These are phyloP conservation scores for Picus viridis DNA, from an alignment of 2,797 vertebrate species.

Conservation along the genomic window DNA sequence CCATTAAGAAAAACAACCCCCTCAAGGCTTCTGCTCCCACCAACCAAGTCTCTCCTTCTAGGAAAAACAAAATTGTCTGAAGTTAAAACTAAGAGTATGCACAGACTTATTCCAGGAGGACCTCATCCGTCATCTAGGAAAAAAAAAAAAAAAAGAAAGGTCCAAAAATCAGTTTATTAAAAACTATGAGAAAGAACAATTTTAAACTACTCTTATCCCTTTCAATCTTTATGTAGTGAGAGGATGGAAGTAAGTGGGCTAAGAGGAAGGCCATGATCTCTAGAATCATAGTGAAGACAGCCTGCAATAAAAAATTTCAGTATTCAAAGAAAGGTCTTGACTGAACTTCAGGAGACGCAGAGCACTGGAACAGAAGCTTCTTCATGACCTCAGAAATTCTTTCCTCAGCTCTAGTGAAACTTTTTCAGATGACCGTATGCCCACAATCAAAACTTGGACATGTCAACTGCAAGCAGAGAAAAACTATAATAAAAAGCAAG, in stretches of 20 bases:
- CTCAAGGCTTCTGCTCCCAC: background rate
- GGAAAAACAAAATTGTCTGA: background rate
- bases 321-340: background rate
- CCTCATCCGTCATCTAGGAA: background rate
- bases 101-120: background rate
- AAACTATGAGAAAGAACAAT: background rate
- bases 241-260: background rate
- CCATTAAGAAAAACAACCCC: background rate
- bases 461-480: background rate
- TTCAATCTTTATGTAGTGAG: background rate
- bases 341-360: background rate
- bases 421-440: background rate
- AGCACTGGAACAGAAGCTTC: background rate
- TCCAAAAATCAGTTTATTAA: background rate
- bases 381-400: background rate
- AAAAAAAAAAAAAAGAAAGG: fast-evolving
- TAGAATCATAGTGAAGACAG: background rate
- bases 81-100: background rate
- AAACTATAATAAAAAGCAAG: background rate
- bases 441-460: background rate
- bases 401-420: slow-evolving; percentile 7
- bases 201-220: background rate
- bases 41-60: background rate
- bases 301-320: background rate
- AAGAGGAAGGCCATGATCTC: background rate